Conservation (phyloP, 1,140 invertebrate species). For the Apis florea region DNA sequence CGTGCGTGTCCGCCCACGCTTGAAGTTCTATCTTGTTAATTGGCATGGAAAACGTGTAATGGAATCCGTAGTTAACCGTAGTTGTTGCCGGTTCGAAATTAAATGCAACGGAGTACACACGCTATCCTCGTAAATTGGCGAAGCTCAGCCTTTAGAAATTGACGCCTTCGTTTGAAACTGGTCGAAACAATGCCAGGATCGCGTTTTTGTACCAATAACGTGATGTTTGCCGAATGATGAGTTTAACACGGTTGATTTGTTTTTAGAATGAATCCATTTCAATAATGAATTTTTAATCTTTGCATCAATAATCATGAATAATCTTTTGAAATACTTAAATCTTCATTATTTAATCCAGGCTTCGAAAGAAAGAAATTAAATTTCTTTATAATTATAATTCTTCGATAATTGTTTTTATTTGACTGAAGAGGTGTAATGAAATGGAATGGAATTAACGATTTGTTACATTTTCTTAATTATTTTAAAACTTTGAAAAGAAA, state of each 20-base stretch:
- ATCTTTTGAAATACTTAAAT: too few species aligned
- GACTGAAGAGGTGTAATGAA: too few species aligned
- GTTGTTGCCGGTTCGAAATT: not conserved
- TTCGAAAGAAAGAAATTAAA: too few species aligned
- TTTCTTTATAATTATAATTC: too few species aligned
- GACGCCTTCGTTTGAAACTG: not conserved
- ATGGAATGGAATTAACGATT: too few species aligned
- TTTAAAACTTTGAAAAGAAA: too few species aligned
- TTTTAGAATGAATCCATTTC: too few species aligned
- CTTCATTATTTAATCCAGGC: too few species aligned
- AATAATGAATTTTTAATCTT: too few species aligned
- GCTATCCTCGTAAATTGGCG: not conserved
- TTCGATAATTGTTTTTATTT: too few species aligned
- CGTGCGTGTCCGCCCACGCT: slow-evolving; percentile 38
- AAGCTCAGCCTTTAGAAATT: not conserved
- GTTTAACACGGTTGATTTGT: not conserved
- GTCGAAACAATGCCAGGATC: not conserved
- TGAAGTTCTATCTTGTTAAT: slow-evolving; percentile 40
- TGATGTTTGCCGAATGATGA: not conserved
- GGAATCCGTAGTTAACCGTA: not conserved
- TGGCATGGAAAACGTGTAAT: slow-evolving; percentile 16
- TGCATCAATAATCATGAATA: too few species aligned
- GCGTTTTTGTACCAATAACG: not conserved
- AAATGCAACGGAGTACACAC: not conserved
- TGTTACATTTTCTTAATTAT: too few species aligned